Conservation (phyloP, 2,888 invertebrate species). For the Dolomedes plantarius region DNA sequence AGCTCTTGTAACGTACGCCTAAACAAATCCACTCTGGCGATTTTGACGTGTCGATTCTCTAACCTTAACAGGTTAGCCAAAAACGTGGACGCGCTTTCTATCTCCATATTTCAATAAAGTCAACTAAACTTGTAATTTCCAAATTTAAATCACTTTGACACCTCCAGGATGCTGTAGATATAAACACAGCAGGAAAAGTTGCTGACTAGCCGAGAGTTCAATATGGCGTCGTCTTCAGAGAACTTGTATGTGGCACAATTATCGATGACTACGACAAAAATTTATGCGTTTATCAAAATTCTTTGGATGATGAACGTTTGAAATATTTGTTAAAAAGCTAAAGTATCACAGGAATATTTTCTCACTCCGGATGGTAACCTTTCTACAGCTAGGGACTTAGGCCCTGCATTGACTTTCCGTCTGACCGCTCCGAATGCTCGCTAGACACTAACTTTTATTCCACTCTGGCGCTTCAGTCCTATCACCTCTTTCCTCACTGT, state of each 20-base stretch:
- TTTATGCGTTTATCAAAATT: slow-evolving; percentile 10
- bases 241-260: slow-evolving; percentile 53
- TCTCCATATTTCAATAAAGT: slow-evolving; percentile 76
- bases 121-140: neutral
- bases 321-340: slow-evolving; percentile 30
- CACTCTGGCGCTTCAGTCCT: slow-evolving; percentile 24
- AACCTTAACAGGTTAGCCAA: slow-evolving; percentile 79
- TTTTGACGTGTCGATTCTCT: slow-evolving; percentile 73
- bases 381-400: slow-evolving; percentile 42
- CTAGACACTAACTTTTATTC: slow-evolving; percentile 64
- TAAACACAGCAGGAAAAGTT: slow-evolving; percentile 17
- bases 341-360: slow-evolving; percentile 57
- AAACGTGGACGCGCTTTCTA: slow-evolving; percentile 79
- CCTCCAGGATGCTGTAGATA: slow-evolving; percentile 41
- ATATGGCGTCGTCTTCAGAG: slow-evolving; percentile 60
- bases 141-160: slow-evolving; percentile 1
- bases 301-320: slow-evolving; percentile 16
- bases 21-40: slow-evolving; percentile 78
- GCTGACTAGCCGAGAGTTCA: slow-evolving; percentile 54
- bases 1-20: slow-evolving; percentile 78
- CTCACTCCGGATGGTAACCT: slow-evolving; percentile 70
- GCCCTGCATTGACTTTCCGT: slow-evolving; percentile 36
- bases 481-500: slow-evolving; percentile 47
- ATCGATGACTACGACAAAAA: slow-evolving; percentile 27
- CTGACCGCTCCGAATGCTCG: slow-evolving; percentile 16